These are phyloP conservation scores for Sylvicola fuscatus DNA, from an alignment of 2,888 invertebrate species.

Conservation along the genomic window DNA sequence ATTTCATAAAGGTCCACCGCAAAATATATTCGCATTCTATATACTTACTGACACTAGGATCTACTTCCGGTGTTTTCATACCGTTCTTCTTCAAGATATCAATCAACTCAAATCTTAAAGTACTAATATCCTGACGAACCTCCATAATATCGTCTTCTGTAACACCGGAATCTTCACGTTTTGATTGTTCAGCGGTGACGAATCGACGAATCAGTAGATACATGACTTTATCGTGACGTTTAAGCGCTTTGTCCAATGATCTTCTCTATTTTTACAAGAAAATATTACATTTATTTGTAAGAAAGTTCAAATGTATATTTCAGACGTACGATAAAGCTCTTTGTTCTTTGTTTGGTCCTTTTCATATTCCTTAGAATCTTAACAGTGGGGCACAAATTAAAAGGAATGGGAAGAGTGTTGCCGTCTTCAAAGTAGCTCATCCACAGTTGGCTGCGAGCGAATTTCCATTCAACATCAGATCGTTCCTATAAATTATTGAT, in stretches of 20 bases:
- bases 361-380: constrained; percentile 41
- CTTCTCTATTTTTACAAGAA: constrained; percentile 34
- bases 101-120: constrained; percentile 76
- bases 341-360: constrained; percentile 27
- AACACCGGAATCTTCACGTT: constrained; percentile 76
- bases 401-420: constrained; percentile 82
- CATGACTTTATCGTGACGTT: constrained; percentile 69
- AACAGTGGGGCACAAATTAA: constrained; percentile 79
- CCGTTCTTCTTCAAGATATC: constrained; percentile 81
- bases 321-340: constrained; percentile 40
- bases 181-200: constrained; percentile 72
- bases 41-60: constrained; percentile 33
- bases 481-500: constrained; percentile 44
- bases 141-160: constrained; percentile 98
- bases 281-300: not conserved
- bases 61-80: constrained; percentile 59
- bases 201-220: constrained; percentile 73
- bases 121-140: constrained; percentile 92
- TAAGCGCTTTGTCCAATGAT: constrained; percentile 45
- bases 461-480: constrained; percentile 94
- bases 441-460: constrained; percentile 88
- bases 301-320: no score
- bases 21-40: constrained; percentile 1
- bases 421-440: constrained; percentile 92
- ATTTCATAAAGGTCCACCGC: not conserved